Conservation (phyloP, 2,888 invertebrate genomes). For the Melolontha melolontha region DNA sequence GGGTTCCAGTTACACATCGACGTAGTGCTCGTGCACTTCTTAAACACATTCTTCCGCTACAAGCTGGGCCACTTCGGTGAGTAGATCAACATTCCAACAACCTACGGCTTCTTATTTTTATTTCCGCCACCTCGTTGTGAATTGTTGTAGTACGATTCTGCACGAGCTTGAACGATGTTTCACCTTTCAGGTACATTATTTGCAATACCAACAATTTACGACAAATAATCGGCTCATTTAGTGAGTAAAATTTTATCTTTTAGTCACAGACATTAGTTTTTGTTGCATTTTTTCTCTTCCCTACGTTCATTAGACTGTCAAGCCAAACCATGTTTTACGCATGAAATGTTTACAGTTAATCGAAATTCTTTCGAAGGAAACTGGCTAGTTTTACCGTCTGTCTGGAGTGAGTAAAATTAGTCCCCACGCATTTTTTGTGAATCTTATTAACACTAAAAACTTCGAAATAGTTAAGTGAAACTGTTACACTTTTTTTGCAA, state of each 20-base stretch:
- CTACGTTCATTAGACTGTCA: too few relatives aligned
- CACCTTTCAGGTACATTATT: slow-evolving; percentile 56
- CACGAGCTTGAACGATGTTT: slow-evolving; percentile 64
- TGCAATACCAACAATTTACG: too few relatives aligned
- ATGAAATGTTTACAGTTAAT: slow-evolving; percentile 39
- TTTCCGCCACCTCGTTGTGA: slow-evolving; percentile 59
- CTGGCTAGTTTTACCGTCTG: slow-evolving; percentile 22
- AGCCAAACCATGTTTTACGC: slow-evolving; percentile 27
- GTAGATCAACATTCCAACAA: slow-evolving; percentile 54
- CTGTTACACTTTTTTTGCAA: too few relatives aligned
- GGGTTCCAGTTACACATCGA: slow-evolving; percentile 68
- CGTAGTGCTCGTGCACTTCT: slow-evolving; percentile 46
- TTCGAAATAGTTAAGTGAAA: too few relatives aligned
- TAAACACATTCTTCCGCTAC: slow-evolving; percentile 63
- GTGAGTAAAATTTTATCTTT: too few relatives aligned
- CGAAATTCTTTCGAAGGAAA: slow-evolving; percentile 40
- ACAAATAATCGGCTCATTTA: too few relatives aligned
- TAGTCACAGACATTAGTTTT: too few relatives aligned
- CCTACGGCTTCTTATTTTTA: slow-evolving; percentile 53
- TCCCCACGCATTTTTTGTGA: slow-evolving; percentile 27
- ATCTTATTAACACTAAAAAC: neutral
- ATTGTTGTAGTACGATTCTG: slow-evolving; percentile 66
- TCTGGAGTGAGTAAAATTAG: slow-evolving; percentile 32
- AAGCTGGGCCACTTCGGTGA: slow-evolving; percentile 51
- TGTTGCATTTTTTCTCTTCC: too few relatives aligned